Percentiles rank a stretch among this genome's conserved stretches.
Evolutionary conservation across 2,113 vertebrate genomes (phyloP).

Genomic region (Tyrannus savana): DNA sequence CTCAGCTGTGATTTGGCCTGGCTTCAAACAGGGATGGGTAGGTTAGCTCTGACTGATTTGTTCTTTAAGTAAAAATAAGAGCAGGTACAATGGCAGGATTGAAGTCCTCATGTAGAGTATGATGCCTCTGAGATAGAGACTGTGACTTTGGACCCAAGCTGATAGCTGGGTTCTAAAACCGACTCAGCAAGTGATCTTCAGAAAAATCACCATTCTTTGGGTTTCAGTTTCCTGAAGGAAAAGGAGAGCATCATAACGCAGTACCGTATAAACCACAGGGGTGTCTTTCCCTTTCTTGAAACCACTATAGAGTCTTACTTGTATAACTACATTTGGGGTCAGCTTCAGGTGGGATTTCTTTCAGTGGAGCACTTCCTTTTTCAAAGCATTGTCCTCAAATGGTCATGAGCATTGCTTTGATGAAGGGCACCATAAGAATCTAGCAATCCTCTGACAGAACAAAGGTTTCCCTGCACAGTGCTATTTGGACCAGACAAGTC

Average conservation of each 20-base stretch:
- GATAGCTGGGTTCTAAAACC: neutral
- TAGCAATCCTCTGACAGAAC: rapidly evolving
- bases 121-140: neutral
- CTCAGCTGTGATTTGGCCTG: conserved; percentile 28
- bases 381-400: neutral
- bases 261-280: neutral
- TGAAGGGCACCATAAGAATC: neutral
- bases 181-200: neutral
- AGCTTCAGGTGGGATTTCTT: neutral
- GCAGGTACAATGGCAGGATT: neutral
- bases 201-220: neutral
- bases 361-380: neutral
- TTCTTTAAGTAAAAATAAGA: conserved; percentile 34
- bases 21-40: conserved; percentile 33
- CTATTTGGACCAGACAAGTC: neutral
- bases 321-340: neutral
- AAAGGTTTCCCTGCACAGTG: neutral
- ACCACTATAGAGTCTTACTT: neutral
- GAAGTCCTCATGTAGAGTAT: neutral
- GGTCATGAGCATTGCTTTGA: neutral
- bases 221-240: neutral
- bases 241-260: neutral
- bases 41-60: neutral
- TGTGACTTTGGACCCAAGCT: neutral
- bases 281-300: neutral